Base-by-base conservation (phyloP, 2,113 vertebrate species). In the Aegithalos caudatus region DNA sequence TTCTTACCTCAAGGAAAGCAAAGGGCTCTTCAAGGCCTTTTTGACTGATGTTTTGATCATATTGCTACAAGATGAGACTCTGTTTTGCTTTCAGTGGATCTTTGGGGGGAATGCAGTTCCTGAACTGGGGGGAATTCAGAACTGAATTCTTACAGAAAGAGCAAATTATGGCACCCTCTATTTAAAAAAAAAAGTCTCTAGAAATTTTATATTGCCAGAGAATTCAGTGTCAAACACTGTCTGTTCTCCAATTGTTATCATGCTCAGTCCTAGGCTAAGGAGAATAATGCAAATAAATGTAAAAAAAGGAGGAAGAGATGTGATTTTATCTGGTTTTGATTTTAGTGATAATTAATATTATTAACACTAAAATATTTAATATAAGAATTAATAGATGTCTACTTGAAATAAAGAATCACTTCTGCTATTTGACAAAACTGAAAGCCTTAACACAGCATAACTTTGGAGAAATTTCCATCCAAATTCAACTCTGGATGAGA, bases 91-190 rank as follows among this genome's bases (percentile, higher is more conserved):
- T 74, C 62, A 44, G 28, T 62, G 15, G 12, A 25, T 56, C 25
- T 51, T 70, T 51, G 15, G 1, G 1, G 3, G 28, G 4, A 42
- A n/a, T n/a, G n/a, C n/a, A n/a, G n/a, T n/a, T n/a, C n/a, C n/a
- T n/a, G n/a, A n/a, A n/a, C n/a, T n/a, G n/a, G n/a, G n/a, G n/a
- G n/a, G n/a, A n/a, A n/a, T n/a, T n/a, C n/a, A n/a, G n/a, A n/a
- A 60, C 14, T 31, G 42, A 71, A 61, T 62, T 88, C 31, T 38
- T 86, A 29, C 24, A 82, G 57, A 54, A 67, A 85, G 69, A 86
- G 22, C 4, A 76, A 51, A 54, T 71, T 71, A 76, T 1, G 1
- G 22, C 53, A 37, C 11, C 14, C 50, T 62, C 28, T 90, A 44
- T 65, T 40, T 35, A 12, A n/a, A 33, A 64, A 35, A 57, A 21